These are phyloP conservation scores for Drusus annulatus DNA, from an alignment of 1,140 invertebrate species.

Conservation along the genomic window DNA sequence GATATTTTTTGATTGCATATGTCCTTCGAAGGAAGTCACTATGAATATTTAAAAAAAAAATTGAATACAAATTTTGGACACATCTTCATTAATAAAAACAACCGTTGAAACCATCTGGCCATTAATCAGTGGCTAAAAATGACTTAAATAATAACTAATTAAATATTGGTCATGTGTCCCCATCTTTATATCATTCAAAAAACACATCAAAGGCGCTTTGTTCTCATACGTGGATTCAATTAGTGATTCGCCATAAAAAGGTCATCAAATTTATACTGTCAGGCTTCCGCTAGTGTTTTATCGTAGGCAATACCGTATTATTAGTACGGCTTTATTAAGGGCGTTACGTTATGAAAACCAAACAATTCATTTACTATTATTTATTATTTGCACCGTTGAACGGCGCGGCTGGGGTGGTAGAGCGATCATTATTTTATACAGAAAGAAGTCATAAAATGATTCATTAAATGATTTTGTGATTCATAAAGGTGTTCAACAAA, in stretches of 20 bases:
- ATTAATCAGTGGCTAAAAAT: no score
- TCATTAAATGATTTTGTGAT: not conserved
- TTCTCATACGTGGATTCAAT: slow-evolving; percentile 31
- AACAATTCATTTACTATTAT: slow-evolving; percentile 11
- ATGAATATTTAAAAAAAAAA: no score
- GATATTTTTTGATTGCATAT: no score
- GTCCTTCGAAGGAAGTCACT: no score
- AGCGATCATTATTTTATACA: not conserved
- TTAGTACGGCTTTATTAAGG: slow-evolving; percentile 28
- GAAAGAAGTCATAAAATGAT: not conserved
- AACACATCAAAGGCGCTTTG: slow-evolving; percentile 21
- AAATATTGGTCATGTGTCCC: no score
- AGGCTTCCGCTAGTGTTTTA: slow-evolving; percentile 7
- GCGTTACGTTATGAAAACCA: slow-evolving; percentile 20
- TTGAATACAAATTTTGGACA: no score
- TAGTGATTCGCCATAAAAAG: slow-evolving; percentile 34
- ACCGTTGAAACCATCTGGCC: no score
- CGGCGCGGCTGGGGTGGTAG: not conserved
- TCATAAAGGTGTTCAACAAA: not conserved
- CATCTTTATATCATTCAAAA: not conserved
- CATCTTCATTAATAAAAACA: no score
- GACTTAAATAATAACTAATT: no score
- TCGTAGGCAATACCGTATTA: slow-evolving; percentile 5
- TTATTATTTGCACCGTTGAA: not conserved
- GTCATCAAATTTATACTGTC: slow-evolving; percentile 29